Base-by-base conservation (phyloP, 92 coral and sea anemone genomes). In the Porites evermanni region DNA sequence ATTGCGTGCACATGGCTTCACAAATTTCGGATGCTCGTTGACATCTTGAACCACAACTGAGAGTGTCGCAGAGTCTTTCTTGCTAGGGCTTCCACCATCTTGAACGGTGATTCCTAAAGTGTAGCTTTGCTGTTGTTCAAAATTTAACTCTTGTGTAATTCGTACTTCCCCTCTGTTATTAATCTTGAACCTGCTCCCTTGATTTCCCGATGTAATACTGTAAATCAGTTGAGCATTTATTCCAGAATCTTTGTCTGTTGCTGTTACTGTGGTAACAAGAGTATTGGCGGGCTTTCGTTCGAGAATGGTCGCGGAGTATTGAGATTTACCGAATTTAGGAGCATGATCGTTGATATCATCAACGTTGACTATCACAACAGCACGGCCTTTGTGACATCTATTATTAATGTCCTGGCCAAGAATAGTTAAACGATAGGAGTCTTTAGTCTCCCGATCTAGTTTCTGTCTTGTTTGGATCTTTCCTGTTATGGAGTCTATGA, bases 351-450 rank as follows among this genome's bases (percentile, higher is more conserved):
- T 95, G 13, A 65, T 89, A 53, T 95, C 98, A 2, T 68, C 63
- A 0, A 95, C 94, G 26, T 74, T 23, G 9, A 95, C 93, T 0
- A 78, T 76, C 19, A 95, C 94, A 29, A 89, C 90, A 3, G 98
- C 92, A 12, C 99, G 89, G n/a, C 99, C 98, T 67, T 93, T 95
- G 76, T 95, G 98, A 9, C 98, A 95, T 8, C 73, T 77, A 73
- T 91, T 95, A 1, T 71, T 53, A 1, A 32, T 59, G 88, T 95
- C 84, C 63, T 79, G 90, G 4, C 88, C 98, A 8, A 88, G 83
- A 13, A 95, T 92, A 0, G 94, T 93, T 53, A 95, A 74, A 19
- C 88, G 88, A 82, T 93, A 88, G 7, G 91, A 75, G 16, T 91
- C 75, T 13, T 78, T 78, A 1, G 38, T 68, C 65, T 95, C 98